Evolutionary conservation across 2,888 invertebrate species (phyloP).

Genomic region (Ichneumoninae sp.): DNA sequence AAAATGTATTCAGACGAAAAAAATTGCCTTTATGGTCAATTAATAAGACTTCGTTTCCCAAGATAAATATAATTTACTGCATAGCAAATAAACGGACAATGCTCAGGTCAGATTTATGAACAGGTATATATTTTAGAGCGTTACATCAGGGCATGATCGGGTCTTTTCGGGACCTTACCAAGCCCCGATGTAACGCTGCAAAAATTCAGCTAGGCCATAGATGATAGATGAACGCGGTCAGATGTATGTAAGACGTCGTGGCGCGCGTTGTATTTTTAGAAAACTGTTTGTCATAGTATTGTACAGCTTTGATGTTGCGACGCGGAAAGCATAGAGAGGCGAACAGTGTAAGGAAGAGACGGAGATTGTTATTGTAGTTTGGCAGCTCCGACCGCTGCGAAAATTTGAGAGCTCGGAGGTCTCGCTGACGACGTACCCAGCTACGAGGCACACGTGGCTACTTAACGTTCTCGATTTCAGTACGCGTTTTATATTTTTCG

Average conservation of each 20-base stretch:
- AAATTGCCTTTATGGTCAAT: no score
- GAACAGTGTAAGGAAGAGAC: slow-evolving; percentile 1
- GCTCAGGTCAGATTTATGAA: no score
- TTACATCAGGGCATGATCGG: no score
- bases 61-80: no score
- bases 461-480: not conserved
- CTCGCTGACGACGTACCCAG: slow-evolving; percentile 25
- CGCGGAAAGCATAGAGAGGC: not conserved
- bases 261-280: slow-evolving; percentile 40
- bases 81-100: no score
- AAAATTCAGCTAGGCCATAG: not conserved
- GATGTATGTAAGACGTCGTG: slow-evolving; percentile 6
- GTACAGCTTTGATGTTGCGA: slow-evolving; percentile 36
- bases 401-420: slow-evolving; percentile 32
- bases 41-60: no score
- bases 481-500: not conserved
- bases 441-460: slow-evolving; percentile 7
- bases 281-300: slow-evolving; percentile 38
- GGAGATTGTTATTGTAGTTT: slow-evolving; percentile 43
- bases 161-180: not conserved
- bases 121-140: no score
- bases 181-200: not conserved
- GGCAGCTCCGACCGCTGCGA: slow-evolving; percentile 14
- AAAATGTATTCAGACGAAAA: no score
- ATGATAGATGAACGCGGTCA: slow-evolving; percentile 1